Conservation (phyloP, 2,888 invertebrate species). For the Parnassius glacialis region DNA sequence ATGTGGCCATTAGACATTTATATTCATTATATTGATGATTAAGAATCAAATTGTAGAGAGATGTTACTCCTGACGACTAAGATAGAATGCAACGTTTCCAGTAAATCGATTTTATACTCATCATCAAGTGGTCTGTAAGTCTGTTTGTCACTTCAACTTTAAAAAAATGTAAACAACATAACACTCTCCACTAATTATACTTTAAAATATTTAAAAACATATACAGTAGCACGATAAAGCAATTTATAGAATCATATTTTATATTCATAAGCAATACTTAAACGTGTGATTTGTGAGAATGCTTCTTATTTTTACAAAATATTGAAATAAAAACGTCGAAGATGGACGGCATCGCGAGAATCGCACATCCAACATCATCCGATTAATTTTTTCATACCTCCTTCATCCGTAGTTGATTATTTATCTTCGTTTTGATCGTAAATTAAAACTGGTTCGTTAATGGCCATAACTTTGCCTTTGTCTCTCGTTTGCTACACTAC, state of each 20-base stretch:
- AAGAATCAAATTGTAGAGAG: too few species aligned
- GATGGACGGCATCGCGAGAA: background rate
- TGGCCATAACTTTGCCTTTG: slow-evolving; percentile 61
- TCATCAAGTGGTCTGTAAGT: too few species aligned
- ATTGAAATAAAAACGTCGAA: background rate
- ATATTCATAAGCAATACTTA: slow-evolving; percentile 4
- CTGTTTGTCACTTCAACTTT: background rate
- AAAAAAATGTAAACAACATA: slow-evolving; percentile 3
- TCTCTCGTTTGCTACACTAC: slow-evolving; percentile 45
- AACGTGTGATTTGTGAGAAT: background rate
- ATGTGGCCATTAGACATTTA: too few species aligned
- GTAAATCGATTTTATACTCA: too few species aligned
- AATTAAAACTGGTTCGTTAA: slow-evolving; percentile 72
- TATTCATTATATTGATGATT: too few species aligned
- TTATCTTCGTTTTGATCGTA: slow-evolving; percentile 62
- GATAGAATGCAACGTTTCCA: too few species aligned
- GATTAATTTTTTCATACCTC: slow-evolving; percentile 55
- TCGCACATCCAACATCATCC: slow-evolving; percentile 35
- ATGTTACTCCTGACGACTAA: too few species aligned
- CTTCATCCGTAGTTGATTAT: slow-evolving; percentile 49
- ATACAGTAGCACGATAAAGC: background rate
- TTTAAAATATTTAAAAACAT: background rate
- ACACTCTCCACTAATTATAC: background rate
- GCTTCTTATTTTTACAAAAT: slow-evolving; percentile 7
- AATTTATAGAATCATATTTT: background rate